phyloP scores from a whole-genome alignment of 2,888 invertebrate species.

The Aspidapion aeneum region DNA sequence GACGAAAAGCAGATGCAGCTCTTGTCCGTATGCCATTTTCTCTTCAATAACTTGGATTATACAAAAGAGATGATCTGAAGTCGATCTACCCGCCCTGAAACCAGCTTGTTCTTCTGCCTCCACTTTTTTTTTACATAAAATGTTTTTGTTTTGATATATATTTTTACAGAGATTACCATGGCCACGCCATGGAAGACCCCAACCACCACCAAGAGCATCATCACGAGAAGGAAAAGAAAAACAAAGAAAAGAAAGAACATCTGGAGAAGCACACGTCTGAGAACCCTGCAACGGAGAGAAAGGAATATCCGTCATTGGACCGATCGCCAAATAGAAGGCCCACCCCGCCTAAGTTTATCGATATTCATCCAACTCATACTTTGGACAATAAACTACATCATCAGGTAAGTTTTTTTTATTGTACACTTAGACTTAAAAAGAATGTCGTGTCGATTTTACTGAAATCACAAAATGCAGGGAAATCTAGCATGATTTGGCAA shows the following conservation, averaged over 20 bases:
- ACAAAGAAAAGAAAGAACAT: slow-evolving; percentile 23
- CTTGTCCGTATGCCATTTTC: no score
- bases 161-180: slow-evolving; percentile 41
- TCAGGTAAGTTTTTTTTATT: slow-evolving; percentile 45
- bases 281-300: background rate
- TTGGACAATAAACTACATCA: slow-evolving; percentile 40
- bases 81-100: no score
- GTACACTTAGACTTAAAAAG: no score
- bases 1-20: no score
- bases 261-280: slow-evolving; percentile 14
- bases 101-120: no score
- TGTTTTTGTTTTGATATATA: background rate
- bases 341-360: slow-evolving; percentile 45
- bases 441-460: no score
- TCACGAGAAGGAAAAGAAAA: slow-evolving; percentile 25
- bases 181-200: slow-evolving; percentile 38
- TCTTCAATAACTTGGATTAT: no score
- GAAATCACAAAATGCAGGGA: no score
- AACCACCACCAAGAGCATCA: slow-evolving; percentile 25
- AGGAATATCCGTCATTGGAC: slow-evolving; percentile 25
- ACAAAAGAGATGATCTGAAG: no score
- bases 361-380: slow-evolving; percentile 39
- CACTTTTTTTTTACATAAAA: no score
- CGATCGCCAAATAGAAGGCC: slow-evolving; percentile 36
- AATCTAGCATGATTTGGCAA: no score